Base-by-base conservation (phyloP, 2,888 invertebrate species). In the Plebejus argus region DNA sequence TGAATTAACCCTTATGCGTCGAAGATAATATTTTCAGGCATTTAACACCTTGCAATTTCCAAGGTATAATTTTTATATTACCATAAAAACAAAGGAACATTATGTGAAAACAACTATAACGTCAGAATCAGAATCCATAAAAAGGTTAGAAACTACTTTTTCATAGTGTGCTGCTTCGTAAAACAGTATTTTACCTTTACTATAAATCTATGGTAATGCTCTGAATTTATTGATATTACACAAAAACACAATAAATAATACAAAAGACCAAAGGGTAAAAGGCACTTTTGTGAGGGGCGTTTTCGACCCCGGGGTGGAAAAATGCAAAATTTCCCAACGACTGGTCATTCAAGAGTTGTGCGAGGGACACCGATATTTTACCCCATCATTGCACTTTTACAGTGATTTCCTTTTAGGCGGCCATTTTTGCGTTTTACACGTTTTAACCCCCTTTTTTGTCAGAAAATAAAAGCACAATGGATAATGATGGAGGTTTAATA, bases 301-400 rank as follows among this genome's bases (percentile, higher is more conserved):
- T 78, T 81, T 76, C 81, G 82, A 81, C 84, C 87, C 85, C 84
- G 82, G 83, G 81, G 81, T 79, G 81, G 81, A 83, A 83, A 84
- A 84, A 89, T 89, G 89, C 86, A 89, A 90, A 92, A 91, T 90
- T 88, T 87, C 87, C 87, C 88, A 88, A 85, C 82, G 83, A 84
- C 86, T 88, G 90, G 89, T 87, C 90, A 89, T 88, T 87, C 86
- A 83, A 85, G 87, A 88, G 87, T 86, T 89, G 90, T 91, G 91
- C 83, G 87, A 90, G 89, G 89, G 92, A 92, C 89, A 85, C 86
- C 85, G 87, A 86, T 89, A 90, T 91, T 92, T 91, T 90, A 88
- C 87, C 84, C 86, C 87, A 87, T 87, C 87, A 89, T 91, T 91
- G 90, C 89, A 87, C 90, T 91, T 88, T 87, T 87, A 87, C 87